Evolutionary conservation across 2,113 vertebrate species (phyloP).

Genomic region (Arvicanthis niloticus): DNA sequence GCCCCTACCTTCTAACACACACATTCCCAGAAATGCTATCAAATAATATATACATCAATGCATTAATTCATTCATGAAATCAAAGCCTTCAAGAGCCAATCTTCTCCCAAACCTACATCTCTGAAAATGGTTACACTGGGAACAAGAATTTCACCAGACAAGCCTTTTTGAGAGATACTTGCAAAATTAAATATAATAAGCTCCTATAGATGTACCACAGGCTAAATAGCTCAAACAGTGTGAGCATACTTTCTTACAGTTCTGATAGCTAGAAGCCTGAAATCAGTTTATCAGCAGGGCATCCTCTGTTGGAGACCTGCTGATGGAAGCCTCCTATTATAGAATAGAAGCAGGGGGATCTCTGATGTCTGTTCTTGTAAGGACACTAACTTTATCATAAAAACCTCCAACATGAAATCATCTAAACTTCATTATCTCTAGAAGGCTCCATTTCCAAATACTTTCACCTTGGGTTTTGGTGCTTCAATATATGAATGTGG

Average conservation of each 20-base stretch:
- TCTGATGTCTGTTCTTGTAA: neutral
- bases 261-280: neutral
- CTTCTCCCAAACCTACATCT: neutral
- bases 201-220: neutral
- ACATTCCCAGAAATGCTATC: neutral
- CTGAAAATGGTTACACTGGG: neutral
- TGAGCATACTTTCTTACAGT: neutral
- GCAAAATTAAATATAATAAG: neutral
- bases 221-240: neutral
- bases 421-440: neutral
- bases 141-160: neutral
- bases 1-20: neutral
- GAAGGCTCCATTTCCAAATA: neutral
- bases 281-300: neutral
- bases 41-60: neutral
- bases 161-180: neutral
- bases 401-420: neutral
- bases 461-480: neutral
- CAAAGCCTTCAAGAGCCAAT: neutral
- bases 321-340: neutral
- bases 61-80: neutral
- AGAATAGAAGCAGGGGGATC: accelerated
- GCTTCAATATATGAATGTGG: neutral
- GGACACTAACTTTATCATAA: neutral
- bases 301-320: neutral